Conservation (phyloP, 1,140 invertebrate species). For the Zophobas morio region DNA sequence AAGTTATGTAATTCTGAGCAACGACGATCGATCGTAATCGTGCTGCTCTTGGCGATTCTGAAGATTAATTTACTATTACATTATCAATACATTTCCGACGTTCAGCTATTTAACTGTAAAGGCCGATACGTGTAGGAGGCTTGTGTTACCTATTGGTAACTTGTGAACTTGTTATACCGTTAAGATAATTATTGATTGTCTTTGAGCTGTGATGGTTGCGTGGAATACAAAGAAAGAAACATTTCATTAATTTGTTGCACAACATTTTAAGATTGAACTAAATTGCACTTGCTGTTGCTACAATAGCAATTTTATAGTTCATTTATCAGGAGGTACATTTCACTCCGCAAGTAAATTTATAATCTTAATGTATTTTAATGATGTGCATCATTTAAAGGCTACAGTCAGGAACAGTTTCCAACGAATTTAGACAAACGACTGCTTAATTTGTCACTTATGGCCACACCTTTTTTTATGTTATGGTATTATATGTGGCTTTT, state of each 20-base stretch:
- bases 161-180: conserved; percentile 29
- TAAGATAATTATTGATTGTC: conserved; percentile 31
- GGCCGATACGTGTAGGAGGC: conserved; percentile 25
- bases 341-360: no score
- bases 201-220: background rate
- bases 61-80: conserved; percentile 30
- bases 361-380: background rate
- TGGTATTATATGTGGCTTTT: no score
- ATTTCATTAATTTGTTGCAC: no score
- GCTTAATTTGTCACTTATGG: conserved; percentile 1
- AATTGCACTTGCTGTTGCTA: no score
- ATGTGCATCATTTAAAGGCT: background rate
- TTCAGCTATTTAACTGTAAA: conserved; percentile 32
- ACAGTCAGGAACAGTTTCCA: background rate
- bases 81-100: conserved; percentile 29
- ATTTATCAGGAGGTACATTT: no score
- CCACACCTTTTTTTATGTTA: conserved; percentile 1
- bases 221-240: background rate
- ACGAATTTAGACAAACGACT: background rate
- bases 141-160: conserved; percentile 17
- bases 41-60: conserved; percentile 4
- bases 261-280: no score
- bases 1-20: conserved; percentile 28
- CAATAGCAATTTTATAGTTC: no score
- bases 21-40: conserved; percentile 24